Evolutionary conservation across 30 jellyfish, hydroid and myxozoan species (phyloP), one percentile per base, ranked within the genome.

Genomic region (Cassiopea andromeda): DNA sequence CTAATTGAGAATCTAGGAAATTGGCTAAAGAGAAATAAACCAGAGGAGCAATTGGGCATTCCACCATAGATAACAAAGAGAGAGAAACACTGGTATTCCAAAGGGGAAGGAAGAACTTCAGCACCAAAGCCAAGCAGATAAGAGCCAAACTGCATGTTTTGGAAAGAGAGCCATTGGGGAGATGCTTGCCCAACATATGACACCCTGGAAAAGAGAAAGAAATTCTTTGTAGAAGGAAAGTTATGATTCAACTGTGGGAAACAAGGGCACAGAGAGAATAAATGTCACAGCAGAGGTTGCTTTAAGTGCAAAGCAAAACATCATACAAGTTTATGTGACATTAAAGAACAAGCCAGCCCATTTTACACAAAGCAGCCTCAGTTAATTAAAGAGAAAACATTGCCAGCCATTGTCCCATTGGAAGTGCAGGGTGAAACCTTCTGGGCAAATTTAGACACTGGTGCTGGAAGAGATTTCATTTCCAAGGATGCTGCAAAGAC

Each of bases 391-490:
- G 86, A 77, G 19, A 75, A 75, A 75, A 75, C 84, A 75, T 81
- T 81, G 81, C 90, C 83, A 61, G 90, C 83, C 58, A 64, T 81
- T 81, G 82, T 81, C 49, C 90, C 82, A 27, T 46, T 81, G 71
- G 1, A 4, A 69, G 90, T 84, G 68, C 70, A 50, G 79, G 80
- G 69, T 54, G 79, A 84, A 57, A 69, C 87, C 50, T 72, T 73
- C 72, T 85, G 93, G 93, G 93, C 93, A 61, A 64, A 72, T 44
- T 50, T 85, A 38, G 93, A 73, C 81, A 73, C 91, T 60, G 93
- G 93, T 43, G 81, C 93, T 0, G 93, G 93, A 85, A 85, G 81
- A 60, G 82, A 85, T 72, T 85, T 74, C 87, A 74, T 74, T 43
- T 74, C 93, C 57, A 73, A 85, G 59, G 92, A 84, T 85, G 87